These are phyloP conservation scores for Frieseomelitta varia DNA, from an alignment of 1,140 invertebrate genomes.

Conservation along the genomic window DNA sequence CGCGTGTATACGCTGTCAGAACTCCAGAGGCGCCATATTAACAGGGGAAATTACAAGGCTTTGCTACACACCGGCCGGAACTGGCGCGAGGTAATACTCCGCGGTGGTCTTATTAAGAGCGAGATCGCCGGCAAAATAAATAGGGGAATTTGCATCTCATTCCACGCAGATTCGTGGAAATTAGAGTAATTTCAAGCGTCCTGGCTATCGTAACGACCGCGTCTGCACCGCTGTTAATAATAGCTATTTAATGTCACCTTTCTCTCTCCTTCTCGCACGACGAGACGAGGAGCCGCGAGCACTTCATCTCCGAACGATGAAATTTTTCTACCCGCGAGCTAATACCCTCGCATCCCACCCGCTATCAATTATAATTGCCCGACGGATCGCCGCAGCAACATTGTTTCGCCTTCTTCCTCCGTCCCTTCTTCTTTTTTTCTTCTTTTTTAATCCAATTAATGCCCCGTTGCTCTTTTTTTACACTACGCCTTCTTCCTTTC, in stretches of 20 bases:
- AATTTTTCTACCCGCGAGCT: neutral
- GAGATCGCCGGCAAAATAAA: constrained; percentile 36
- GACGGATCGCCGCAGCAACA: neutral
- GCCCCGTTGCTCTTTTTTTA: neutral
- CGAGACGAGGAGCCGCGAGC: neutral
- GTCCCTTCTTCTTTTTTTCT: too few relatives aligned
- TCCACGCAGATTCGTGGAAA: constrained; percentile 31
- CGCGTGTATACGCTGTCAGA: neutral
- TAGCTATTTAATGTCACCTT: constrained; percentile 27
- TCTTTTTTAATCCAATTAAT: neutral
- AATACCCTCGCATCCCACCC: neutral
- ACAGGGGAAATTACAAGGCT: constrained; percentile 27
- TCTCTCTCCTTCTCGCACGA: neutral
- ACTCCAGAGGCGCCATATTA: neutral
- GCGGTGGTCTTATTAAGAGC: constrained; percentile 1
- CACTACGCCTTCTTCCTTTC: neutral
- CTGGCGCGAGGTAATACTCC: neutral
- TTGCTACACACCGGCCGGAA: neutral
- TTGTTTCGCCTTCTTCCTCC: neutral
- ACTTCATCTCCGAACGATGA: constrained; percentile 12
- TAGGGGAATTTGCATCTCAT: constrained; percentile 46
- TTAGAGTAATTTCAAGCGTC: constrained; percentile 42
- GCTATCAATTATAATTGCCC: constrained; percentile 19
- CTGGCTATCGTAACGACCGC: constrained; percentile 33
- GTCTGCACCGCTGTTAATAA: constrained; percentile 32